A percentile compares a stretch with the other conserved stretches of the same genome.
Conservation (phyloP, 2,888 invertebrate species). For the Atherix ibis region DNA sequence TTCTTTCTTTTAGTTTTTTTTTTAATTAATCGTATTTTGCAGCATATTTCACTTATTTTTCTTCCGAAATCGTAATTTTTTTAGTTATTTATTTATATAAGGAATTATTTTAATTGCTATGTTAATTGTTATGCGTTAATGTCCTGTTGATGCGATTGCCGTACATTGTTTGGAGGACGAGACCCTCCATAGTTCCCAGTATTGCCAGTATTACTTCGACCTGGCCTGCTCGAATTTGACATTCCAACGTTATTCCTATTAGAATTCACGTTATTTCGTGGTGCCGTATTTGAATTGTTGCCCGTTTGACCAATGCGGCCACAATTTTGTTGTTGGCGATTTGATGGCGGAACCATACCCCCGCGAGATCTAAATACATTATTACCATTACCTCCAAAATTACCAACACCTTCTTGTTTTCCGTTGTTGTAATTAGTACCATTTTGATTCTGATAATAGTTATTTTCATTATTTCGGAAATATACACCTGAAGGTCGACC, state of each 20-base stretch:
- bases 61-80: too few relatives aligned
- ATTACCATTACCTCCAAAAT: conserved; percentile 13
- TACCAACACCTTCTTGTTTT: conserved; percentile 11
- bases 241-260: conserved; percentile 20
- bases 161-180: conserved; percentile 10
- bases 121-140: conserved; percentile 11
- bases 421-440: conserved; percentile 9
- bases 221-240: conserved; percentile 5
- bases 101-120: conserved; percentile 4
- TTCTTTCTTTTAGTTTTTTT: not conserved
- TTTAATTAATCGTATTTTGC: not conserved
- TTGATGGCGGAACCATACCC: conserved; percentile 5
- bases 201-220: conserved; percentile 5
- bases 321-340: conserved; percentile 9
- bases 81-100: conserved; percentile 5
- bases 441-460: conserved; percentile 11
- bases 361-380: conserved; percentile 10
- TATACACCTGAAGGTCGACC: conserved; percentile 9
- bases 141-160: conserved; percentile 10
- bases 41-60: too few relatives aligned
- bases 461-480: conserved; percentile 10
- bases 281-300: conserved; percentile 4
- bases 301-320: conserved; percentile 15
- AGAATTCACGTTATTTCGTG: conserved; percentile 18
- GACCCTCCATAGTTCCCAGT: conserved; percentile 7